These are phyloP conservation scores for Stigmatopora nigra DNA, from an alignment of 2,113 vertebrate genomes.

Conservation along the genomic window DNA sequence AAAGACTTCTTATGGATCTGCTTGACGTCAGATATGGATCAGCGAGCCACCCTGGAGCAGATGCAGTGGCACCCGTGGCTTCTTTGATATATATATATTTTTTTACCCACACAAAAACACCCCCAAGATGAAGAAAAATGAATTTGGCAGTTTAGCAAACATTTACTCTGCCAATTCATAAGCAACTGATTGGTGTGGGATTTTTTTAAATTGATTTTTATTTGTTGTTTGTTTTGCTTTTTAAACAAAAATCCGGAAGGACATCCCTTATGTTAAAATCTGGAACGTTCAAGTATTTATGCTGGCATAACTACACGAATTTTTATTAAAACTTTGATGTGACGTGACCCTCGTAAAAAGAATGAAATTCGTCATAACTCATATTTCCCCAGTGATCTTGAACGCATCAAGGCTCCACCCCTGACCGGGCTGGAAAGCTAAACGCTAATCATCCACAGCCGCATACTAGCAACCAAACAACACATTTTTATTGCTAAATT, in stretches of 20 bases:
- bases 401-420: constrained; percentile 52
- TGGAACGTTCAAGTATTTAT: not conserved
- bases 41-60: constrained; percentile 5
- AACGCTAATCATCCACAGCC: constrained; percentile 26
- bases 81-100: not conserved
- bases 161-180: not conserved
- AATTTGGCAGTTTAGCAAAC: not conserved
- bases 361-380: not conserved
- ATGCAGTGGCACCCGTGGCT: constrained; percentile 7
- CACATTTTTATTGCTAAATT: not conserved
- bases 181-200: not conserved
- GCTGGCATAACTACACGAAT: not conserved
- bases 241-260: not conserved
- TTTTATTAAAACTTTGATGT: not conserved
- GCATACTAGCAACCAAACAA: constrained; percentile 32
- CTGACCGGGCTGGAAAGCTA: constrained; percentile 27
- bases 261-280: not conserved
- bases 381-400: constrained; percentile 25
- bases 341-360: not conserved
- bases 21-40: not conserved
- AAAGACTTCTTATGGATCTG: constrained; percentile 5
- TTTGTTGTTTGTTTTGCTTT: not conserved
- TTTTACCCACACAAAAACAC: too few species aligned
- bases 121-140: not conserved
- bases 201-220: not conserved